These are phyloP conservation scores for Trilocha varians DNA, from an alignment of 2,888 invertebrate species.

Conservation along the genomic window DNA sequence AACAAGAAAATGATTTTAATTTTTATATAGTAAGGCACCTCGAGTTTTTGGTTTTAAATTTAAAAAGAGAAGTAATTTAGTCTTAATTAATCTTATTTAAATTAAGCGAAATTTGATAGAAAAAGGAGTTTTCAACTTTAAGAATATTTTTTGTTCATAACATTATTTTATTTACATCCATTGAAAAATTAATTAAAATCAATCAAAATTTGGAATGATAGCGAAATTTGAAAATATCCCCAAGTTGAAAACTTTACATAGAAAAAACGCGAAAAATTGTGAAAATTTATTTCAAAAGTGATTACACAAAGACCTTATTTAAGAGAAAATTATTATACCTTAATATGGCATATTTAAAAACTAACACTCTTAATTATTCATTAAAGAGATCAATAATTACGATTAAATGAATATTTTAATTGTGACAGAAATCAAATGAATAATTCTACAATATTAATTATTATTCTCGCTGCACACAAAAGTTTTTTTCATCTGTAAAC, in stretches of 20 bases:
- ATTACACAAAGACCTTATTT: neutral
- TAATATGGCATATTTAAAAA: conserved; percentile 70
- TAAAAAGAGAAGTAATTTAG: neutral
- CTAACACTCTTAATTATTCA: conserved; percentile 54
- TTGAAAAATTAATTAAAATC: too few species aligned
- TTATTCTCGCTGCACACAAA: too few species aligned
- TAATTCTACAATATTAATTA: too few species aligned
- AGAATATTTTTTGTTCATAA: too few species aligned
- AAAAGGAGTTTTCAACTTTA: too few species aligned
- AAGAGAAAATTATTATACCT: conserved; percentile 22
- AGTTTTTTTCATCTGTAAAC: too few species aligned
- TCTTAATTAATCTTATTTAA: too few species aligned
- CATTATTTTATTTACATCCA: too few species aligned
- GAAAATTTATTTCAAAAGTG: neutral
- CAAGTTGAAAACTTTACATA: too few species aligned
- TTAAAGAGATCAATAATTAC: conserved; percentile 62
- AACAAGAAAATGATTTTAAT: conserved; percentile 9
- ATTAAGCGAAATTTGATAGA: too few species aligned
- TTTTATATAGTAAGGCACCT: conserved; percentile 47
- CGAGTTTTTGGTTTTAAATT: conserved; percentile 46
- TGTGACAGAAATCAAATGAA: neutral
- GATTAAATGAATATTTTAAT: neutral
- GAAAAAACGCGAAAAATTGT: neutral
- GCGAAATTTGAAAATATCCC: too few species aligned
- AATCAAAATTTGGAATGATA: too few species aligned